These are phyloP conservation scores for Rhamnusium bicolor DNA, from an alignment of 2,888 invertebrate species.

Conservation along the genomic window DNA sequence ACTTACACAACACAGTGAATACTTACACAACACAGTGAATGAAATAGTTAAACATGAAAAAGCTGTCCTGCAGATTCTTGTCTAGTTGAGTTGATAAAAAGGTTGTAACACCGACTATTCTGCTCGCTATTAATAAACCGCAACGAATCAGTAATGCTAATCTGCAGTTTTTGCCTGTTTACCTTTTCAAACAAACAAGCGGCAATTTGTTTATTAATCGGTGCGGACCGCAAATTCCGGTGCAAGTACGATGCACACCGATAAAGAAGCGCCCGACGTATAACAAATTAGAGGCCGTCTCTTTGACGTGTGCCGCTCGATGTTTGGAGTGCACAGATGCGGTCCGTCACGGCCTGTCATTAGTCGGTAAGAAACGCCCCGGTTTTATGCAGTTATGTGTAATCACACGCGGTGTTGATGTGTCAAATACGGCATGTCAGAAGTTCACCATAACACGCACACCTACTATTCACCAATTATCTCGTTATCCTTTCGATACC, in stretches of 20 bases:
- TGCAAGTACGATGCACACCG: constrained; percentile 7
- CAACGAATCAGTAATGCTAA: constrained; percentile 44
- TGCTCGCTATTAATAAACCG: constrained; percentile 41
- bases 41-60: neutral
- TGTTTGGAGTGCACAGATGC: constrained; percentile 48
- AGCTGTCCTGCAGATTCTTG: neutral
- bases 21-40: neutral
- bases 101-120: neutral
- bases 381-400: constrained; percentile 63
- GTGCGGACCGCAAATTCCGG: constrained; percentile 30
- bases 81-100: constrained; percentile 14
- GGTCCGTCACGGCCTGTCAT: constrained; percentile 61
- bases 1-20: neutral
- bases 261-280: neutral
- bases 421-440: constrained; percentile 64
- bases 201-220: constrained; percentile 47
- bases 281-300: neutral
- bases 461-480: constrained; percentile 52
- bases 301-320: constrained; percentile 48
- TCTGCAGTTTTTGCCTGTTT: constrained; percentile 43
- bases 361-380: constrained; percentile 64
- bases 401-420: constrained; percentile 63
- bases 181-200: constrained; percentile 40
- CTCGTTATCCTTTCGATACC: constrained; percentile 47
- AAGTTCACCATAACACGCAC: constrained; percentile 58